Evolutionary conservation across 2,797 vertebrate species (phyloP).

Genomic region (Paratrypauchen microcephalus): DNA sequence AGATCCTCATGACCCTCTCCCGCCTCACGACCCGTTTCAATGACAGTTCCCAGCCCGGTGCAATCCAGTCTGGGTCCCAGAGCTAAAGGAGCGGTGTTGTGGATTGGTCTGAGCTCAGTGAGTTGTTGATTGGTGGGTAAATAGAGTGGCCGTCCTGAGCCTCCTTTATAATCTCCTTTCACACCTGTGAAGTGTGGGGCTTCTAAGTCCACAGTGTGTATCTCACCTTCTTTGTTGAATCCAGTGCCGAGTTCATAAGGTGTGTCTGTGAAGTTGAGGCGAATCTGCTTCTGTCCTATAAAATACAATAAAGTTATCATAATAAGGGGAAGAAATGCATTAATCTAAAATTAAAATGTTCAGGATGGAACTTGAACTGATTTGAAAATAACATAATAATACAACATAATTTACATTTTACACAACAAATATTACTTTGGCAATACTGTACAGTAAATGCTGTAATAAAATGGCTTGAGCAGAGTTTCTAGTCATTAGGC

Average conservation of each 20-base stretch:
- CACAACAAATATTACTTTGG: too few relatives aligned
- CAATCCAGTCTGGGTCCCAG: conserved; percentile 85
- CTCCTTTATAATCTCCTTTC: conserved; percentile 75
- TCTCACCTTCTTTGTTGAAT: conserved; percentile 89
- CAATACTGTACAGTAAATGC: too few relatives aligned
- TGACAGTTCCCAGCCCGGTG: conserved; percentile 75
- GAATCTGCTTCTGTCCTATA: conserved; percentile 91
- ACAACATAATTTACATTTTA: too few relatives aligned
- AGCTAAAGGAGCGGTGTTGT: conserved; percentile 85
- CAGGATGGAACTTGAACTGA: too few relatives aligned
- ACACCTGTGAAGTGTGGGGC: conserved; percentile 79
- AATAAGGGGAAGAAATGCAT: too few relatives aligned
- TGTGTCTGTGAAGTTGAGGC: conserved; percentile 85
- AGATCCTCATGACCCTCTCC: conserved; percentile 73
- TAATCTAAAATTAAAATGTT: too few relatives aligned
- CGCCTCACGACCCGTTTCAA: conserved; percentile 74
- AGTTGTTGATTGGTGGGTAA: conserved; percentile 83
- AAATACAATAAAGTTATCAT: neutral
- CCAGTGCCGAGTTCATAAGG: conserved; percentile 88
- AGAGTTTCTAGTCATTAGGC: neutral
- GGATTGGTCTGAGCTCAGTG: conserved; percentile 87
- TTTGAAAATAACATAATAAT: too few relatives aligned
- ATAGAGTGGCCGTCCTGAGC: conserved; percentile 64
- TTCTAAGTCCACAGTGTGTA: conserved; percentile 81
- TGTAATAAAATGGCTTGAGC: too few relatives aligned